Conservation (phyloP, 2,797 vertebrate species). For the Oreonectes daqikongensis region DNA sequence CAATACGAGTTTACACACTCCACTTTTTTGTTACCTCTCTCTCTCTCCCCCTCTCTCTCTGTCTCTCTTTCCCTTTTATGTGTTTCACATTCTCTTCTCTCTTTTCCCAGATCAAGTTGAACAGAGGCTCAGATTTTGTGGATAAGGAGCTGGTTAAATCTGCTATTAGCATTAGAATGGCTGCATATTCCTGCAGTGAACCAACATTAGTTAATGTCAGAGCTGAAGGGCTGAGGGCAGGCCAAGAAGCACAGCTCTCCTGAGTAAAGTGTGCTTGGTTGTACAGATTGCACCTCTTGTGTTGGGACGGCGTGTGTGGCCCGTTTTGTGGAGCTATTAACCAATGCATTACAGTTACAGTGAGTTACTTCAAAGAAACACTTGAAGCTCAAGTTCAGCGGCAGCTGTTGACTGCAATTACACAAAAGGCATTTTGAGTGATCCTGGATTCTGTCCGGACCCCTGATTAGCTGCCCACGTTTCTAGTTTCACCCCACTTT, state of each 20-base stretch:
- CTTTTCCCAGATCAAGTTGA: constrained; percentile 62
- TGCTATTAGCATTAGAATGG: constrained; percentile 76
- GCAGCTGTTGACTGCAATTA: constrained; percentile 35
- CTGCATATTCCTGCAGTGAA: constrained; percentile 73
- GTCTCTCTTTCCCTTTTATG: constrained; percentile 53
- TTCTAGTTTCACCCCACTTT: neutral
- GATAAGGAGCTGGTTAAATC: constrained; percentile 76
- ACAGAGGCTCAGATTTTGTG: constrained; percentile 65
- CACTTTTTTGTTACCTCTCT: constrained; percentile 23
- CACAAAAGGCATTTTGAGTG: constrained; percentile 29
- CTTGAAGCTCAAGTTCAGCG: constrained; percentile 21
- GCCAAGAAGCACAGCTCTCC: constrained; percentile 60
- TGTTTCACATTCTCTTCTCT: constrained; percentile 36
- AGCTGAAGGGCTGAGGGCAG: constrained; percentile 65
- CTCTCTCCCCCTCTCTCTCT: constrained; percentile 37
- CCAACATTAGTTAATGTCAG: constrained; percentile 78
- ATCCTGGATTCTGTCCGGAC: constrained; percentile 24
- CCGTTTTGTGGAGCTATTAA: constrained; percentile 51
- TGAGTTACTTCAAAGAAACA: constrained; percentile 33
- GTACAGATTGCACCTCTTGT: constrained; percentile 57
- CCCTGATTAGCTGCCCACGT: neutral
- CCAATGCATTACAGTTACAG: constrained; percentile 36
- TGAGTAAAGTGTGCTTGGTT: constrained; percentile 56
- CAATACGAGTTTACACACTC: constrained; percentile 26
- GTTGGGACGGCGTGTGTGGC: constrained; percentile 60